Conservation (phyloP, 2,113 vertebrate species). For the Bubo scandiacus region DNA sequence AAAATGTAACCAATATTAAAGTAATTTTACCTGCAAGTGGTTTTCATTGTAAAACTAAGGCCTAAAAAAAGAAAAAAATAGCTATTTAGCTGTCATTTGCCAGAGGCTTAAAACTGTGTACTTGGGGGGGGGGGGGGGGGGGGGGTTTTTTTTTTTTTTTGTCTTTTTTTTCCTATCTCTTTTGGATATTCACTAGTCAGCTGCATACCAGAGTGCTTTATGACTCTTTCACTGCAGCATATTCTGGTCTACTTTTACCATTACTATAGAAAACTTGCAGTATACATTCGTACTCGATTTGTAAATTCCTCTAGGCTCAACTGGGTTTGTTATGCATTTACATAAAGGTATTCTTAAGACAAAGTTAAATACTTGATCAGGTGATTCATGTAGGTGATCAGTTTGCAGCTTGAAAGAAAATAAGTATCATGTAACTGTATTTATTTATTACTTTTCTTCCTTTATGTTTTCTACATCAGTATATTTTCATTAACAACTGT, state of each 20-base stretch:
- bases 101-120: neutral
- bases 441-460: neutral
- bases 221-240: neutral
- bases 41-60: neutral
- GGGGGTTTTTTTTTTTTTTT: neutral
- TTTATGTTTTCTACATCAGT: neutral
- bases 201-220: neutral
- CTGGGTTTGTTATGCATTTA: neutral
- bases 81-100: neutral
- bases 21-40: neutral
- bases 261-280: neutral
- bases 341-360: neutral
- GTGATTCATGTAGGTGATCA: neutral
- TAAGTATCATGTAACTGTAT: neutral
- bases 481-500: neutral
- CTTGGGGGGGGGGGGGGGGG: fast-evolving
- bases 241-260: neutral
- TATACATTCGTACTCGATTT: neutral
- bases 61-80: neutral
- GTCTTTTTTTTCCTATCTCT: neutral
- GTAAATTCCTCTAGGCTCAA: neutral
- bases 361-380: neutral
- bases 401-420: neutral
- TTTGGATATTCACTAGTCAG: neutral
- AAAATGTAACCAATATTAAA: neutral